A percentile compares a stretch with the other conserved stretches of the same genome.
Conservation (phyloP, 2,797 vertebrate species). For the Coranthus polyacanthus region DNA sequence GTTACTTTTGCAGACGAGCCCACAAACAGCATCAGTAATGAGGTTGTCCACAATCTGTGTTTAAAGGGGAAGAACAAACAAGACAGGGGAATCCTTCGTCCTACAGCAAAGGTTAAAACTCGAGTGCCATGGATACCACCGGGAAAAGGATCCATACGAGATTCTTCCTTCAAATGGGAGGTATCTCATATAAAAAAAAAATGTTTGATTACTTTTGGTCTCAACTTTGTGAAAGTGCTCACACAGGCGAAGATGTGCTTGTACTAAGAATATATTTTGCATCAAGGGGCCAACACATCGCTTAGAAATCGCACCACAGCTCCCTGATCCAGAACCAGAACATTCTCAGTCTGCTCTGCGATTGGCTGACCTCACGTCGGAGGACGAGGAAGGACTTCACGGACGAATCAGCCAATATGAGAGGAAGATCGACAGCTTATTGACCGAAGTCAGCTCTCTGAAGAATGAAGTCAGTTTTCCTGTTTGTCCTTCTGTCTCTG, state of each 20-base stretch:
- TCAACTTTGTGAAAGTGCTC: background rate
- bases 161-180: constrained; percentile 90
- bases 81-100: constrained; percentile 77
- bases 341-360: constrained; percentile 83
- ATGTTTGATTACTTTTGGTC: background rate
- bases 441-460: constrained; percentile 89
- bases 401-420: constrained; percentile 89
- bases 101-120: constrained; percentile 87
- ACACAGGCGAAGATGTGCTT: background rate
- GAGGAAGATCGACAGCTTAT: constrained; percentile 90
- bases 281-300: constrained; percentile 86
- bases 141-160: constrained; percentile 85
- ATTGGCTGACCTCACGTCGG: constrained; percentile 90
- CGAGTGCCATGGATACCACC: constrained; percentile 92
- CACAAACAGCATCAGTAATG: background rate
- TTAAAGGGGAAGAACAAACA: constrained; percentile 77
- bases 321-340: constrained; percentile 75
- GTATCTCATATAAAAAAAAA: too few relatives aligned
- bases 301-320: constrained; percentile 84
- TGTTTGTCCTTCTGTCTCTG: background rate
- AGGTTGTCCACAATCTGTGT: background rate
- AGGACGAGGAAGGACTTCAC: constrained; percentile 87
- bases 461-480: constrained; percentile 88
- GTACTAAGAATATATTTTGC: constrained; percentile 22
- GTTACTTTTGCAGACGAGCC: background rate